Base-by-base conservation (phyloP, 2,797 vertebrate species). In the Propithecus perrieri region DNA sequence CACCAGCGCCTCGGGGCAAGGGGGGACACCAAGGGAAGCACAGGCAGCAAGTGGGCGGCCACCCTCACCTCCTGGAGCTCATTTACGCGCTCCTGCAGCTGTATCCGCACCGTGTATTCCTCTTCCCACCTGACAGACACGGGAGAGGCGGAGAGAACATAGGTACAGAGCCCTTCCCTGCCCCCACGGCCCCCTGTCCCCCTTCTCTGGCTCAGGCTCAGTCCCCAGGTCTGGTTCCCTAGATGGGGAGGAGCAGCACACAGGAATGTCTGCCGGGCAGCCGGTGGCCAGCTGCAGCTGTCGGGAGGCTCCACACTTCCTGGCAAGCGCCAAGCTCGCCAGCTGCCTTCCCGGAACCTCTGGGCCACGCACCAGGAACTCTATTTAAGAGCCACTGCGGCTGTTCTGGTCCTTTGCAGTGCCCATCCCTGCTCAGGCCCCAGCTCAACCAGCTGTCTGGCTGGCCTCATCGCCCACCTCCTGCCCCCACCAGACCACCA, bases 31-130 rank as follows among this genome's bases (percentile, higher is more conserved):
- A 43, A 15, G 63, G 96, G 85, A 65, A 85, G 33, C 28, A 1
- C 7, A 4, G 22, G 6, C 26, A 17, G 50, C 13, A 38, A 6
- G 53, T 5, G 41, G 3, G 59, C 15, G 5, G 7, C 50, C 50
- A 6, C 35, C 76, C 98, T 99, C 98, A 99, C 99, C 99, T 99
- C 99, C 95, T 99, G 99, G 38, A 99, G 98, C 97, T 99, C 99
- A 0, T 97, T 69, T 83, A 99, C 99, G 72, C 99, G 99, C 97
- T 99, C 99, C 50, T 99, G 99, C 97, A 99, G 98, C 98, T 99
- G 99, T 91, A 99, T 98, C 95, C 99, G 99, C 97, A 99, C 98
- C 0, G 99, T 99, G 97, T 99, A 99, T 96, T 99, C 99, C 97
- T 99, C 99, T 98, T 99, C 99, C 99, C 99, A 99, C 98, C 99